Evolutionary conservation across 2,888 invertebrate genomes (phyloP).

Genomic region (Pinctada fucata): DNA sequence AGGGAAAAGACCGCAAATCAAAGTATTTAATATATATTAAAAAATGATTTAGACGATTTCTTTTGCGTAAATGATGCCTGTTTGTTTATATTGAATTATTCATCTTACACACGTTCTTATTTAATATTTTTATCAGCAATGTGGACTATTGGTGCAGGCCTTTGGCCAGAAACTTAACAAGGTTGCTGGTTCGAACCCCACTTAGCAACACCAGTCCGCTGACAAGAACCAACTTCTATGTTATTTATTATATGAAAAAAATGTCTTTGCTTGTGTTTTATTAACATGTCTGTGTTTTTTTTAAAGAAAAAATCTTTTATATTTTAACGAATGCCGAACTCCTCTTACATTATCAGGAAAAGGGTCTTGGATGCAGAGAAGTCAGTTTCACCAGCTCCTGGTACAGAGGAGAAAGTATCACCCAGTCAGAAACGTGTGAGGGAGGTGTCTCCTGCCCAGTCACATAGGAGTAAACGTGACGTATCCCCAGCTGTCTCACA

Average conservation of each 20-base stretch:
- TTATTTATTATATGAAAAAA: too few species aligned
- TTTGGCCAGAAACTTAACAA: too few species aligned
- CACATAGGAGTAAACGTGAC: constrained; percentile 23
- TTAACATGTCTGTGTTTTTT: too few species aligned
- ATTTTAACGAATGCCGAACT: too few species aligned
- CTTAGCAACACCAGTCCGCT: too few species aligned
- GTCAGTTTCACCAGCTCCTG: constrained; percentile 32
- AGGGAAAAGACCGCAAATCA: constrained; percentile 19
- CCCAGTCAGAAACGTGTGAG: constrained; percentile 42
- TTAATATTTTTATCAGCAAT: not conserved
- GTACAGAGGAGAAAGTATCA: constrained; percentile 8
- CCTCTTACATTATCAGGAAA: not conserved
- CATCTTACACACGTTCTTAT: not conserved
- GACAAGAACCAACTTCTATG: too few species aligned
- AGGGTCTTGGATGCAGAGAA: constrained; percentile 25
- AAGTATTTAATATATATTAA: too few species aligned
- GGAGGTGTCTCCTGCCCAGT: constrained; percentile 47
- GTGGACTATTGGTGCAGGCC: not conserved
- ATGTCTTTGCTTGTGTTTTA: too few species aligned
- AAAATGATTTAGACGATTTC: not conserved
- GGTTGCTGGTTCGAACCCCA: too few species aligned
- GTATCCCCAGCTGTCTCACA: constrained; percentile 38
- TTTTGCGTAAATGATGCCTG: not conserved
- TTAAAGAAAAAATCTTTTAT: too few species aligned
- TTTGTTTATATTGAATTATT: not conserved